Percentiles rank a stretch among this genome's conserved stretches.
Conservation (phyloP, 2,113 vertebrate species). For the Hydrochoerus hydrochaeris region DNA sequence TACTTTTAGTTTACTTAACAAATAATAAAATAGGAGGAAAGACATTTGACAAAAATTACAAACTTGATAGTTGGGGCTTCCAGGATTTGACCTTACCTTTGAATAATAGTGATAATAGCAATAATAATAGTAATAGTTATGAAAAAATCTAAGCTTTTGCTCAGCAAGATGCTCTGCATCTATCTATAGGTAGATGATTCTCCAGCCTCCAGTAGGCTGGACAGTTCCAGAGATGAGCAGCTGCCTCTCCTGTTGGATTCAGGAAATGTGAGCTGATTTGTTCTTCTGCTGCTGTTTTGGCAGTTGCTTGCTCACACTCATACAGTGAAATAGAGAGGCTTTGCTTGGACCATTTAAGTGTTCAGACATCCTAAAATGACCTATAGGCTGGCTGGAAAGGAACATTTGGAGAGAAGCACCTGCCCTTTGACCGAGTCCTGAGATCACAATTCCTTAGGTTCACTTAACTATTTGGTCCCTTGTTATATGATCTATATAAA, state of each 20-base stretch:
- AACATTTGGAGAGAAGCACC: background rate
- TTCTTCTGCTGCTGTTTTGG: background rate
- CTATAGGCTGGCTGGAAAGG: background rate
- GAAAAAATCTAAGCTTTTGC: background rate
- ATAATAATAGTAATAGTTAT: background rate
- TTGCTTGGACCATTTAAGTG: too few relatives aligned
- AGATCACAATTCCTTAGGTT: background rate
- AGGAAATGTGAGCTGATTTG: background rate
- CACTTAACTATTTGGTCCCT: background rate
- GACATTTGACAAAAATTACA: background rate
- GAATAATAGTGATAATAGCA: background rate
- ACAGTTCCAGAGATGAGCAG: background rate
- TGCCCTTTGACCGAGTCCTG: background rate
- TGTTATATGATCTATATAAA: background rate
- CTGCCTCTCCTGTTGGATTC: background rate
- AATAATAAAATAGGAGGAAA: background rate
- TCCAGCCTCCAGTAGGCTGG: background rate
- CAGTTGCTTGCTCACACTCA: fast-evolving
- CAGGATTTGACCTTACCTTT: background rate
- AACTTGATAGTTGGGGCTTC: background rate
- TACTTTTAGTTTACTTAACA: background rate
- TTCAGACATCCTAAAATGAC: background rate
- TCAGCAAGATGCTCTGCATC: background rate
- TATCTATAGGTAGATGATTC: background rate
- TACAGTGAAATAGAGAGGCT: background rate